phyloP scores from a whole-genome alignment of 2,113 vertebrate species.

The Rhagologus leucostigma region DNA sequence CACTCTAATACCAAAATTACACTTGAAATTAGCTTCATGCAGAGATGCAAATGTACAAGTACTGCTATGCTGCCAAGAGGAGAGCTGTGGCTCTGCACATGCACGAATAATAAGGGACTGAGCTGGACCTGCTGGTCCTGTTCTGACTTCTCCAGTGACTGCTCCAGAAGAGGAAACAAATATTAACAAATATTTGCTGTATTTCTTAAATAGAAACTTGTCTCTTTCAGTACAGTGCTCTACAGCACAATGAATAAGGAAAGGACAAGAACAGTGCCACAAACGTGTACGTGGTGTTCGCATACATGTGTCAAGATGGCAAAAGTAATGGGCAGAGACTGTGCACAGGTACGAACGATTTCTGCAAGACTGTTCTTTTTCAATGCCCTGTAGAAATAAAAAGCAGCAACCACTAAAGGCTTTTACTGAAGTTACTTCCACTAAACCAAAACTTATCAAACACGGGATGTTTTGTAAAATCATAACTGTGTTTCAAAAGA shows the following conservation, averaged over 20 bases:
- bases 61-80: not conserved
- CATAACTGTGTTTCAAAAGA: not conserved
- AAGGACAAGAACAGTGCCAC: not conserved
- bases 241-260: not conserved
- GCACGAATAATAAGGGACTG: not conserved
- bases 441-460: not conserved
- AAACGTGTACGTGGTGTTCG: fast-evolving
- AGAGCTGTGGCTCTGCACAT: not conserved
- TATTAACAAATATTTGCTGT: not conserved
- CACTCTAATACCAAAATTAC: not conserved
- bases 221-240: not conserved
- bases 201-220: not conserved
- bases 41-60: not conserved
- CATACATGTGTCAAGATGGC: not conserved
- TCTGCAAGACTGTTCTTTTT: not conserved
- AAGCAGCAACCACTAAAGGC: not conserved
- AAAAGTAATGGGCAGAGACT: not conserved
- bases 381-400: not conserved
- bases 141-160: not conserved
- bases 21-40: not conserved
- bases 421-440: not conserved
- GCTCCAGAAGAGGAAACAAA: not conserved
- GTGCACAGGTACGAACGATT: not conserved
- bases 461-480: not conserved
- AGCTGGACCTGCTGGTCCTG: not conserved